Evolutionary conservation across 2,113 vertebrate genomes (phyloP).

Genomic region (Archilochus colubris): DNA sequence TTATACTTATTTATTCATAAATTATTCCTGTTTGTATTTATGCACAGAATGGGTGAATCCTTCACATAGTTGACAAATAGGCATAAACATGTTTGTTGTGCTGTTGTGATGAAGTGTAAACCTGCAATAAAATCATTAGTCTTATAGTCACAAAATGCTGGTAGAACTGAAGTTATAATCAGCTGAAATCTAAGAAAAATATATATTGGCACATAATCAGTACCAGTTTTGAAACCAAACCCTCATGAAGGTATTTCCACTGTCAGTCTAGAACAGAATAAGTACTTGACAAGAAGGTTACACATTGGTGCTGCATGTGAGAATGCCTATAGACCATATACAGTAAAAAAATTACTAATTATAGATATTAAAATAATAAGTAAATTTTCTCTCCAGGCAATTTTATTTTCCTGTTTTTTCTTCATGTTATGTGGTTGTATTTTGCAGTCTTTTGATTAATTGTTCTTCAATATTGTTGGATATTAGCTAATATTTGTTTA

Average conservation of each 20-base stretch:
- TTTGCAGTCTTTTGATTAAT: constrained; percentile 35
- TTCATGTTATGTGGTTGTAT: neutral
- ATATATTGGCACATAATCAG: neutral
- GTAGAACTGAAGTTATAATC: neutral
- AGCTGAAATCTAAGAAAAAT: neutral
- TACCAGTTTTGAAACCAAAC: neutral
- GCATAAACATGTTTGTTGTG: neutral
- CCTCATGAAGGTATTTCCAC: no score
- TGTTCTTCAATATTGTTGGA: neutral
- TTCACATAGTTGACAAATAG: neutral
- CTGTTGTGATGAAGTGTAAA: neutral
- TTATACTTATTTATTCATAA: neutral
- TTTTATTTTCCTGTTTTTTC: constrained; percentile 1
- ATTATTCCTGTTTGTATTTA: neutral
- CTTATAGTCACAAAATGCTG: neutral
- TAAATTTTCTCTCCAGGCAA: neutral
- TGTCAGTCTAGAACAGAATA: neutral
- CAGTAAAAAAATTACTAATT: neutral
- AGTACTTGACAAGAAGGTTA: neutral
- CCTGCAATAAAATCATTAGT: neutral
- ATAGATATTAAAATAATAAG: neutral
- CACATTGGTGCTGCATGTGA: neutral
- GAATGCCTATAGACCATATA: no score
- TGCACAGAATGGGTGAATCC: neutral
- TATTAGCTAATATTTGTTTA: neutral